These are phyloP conservation scores for Formica selysi DNA, from an alignment of 1,140 invertebrate species.

Conservation along the genomic window DNA sequence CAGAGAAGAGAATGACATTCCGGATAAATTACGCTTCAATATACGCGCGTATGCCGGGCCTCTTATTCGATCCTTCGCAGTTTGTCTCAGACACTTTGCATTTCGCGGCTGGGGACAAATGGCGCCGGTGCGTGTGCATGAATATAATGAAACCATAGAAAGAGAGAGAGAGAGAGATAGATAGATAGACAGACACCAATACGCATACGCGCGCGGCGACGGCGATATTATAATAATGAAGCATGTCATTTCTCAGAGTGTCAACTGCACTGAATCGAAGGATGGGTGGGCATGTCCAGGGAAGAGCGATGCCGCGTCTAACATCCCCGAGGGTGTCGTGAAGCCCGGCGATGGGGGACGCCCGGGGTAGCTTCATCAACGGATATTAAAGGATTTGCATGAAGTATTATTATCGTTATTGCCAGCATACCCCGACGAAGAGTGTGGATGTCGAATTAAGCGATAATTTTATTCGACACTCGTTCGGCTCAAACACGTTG, in stretches of 20 bases:
- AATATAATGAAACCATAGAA: conserved; percentile 79
- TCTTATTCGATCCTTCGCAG: conserved; percentile 28
- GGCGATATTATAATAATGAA: conserved; percentile 83
- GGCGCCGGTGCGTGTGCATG: conserved; percentile 77
- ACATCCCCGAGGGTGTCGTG: conserved; percentile 82
- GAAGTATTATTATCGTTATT: conserved; percentile 85
- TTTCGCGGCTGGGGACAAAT: conserved; percentile 78
- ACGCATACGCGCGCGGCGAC: conserved; percentile 43
- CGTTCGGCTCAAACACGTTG: conserved; percentile 65
- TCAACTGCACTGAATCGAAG: conserved; percentile 85
- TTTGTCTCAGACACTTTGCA: conserved; percentile 46
- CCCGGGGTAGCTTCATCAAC: conserved; percentile 83
- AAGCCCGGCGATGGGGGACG: conserved; percentile 72
- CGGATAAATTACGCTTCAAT: conserved; percentile 58
- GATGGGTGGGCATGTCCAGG: conserved; percentile 80
- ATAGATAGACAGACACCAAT: background rate
- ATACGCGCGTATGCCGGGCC: conserved; percentile 38
- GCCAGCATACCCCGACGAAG: conserved; percentile 71
- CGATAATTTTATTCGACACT: conserved; percentile 76
- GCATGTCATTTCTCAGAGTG: conserved; percentile 86
- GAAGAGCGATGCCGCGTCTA: conserved; percentile 75
- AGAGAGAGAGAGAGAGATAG: too few relatives aligned
- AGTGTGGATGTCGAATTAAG: conserved; percentile 57
- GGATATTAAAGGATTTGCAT: conserved; percentile 87
- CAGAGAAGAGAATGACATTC: conserved; percentile 7